Percentiles rank a stretch among this genome's conserved stretches.
phyloP scores from a whole-genome alignment of 2,113 vertebrate species.

The Dipodomys ordii region DNA sequence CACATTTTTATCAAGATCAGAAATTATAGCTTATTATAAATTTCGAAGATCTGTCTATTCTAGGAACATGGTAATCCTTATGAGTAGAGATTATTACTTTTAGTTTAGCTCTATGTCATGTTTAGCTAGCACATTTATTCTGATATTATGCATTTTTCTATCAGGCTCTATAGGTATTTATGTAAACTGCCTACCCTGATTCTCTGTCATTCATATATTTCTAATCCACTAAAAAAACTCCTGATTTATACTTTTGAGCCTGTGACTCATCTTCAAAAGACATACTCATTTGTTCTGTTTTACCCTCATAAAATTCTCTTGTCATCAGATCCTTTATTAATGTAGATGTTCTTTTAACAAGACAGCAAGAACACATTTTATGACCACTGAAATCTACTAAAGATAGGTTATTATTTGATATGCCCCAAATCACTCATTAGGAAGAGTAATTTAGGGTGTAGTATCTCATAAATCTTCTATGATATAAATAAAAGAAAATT shows the following conservation, averaged over 20 bases:
- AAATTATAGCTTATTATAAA: conserved; percentile 10
- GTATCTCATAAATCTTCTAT: conserved; percentile 46
- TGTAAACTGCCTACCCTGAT: accelerated
- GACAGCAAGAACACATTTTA: conserved; percentile 57
- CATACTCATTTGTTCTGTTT: conserved; percentile 25
- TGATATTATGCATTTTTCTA: not conserved
- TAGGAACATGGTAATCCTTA: not conserved
- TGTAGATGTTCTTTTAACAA: conserved; percentile 22
- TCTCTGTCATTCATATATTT: not conserved
- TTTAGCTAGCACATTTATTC: not conserved
- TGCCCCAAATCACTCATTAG: conserved; percentile 40
- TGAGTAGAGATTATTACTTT: not conserved
- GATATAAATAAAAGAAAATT: conserved; percentile 44
- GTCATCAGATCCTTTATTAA: conserved; percentile 44
- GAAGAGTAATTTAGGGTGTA: conserved; percentile 16
- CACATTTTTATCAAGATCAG: not conserved
- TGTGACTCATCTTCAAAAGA: conserved; percentile 29
- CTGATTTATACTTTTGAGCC: conserved; percentile 9
- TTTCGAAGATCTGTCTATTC: not conserved
- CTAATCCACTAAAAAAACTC: not conserved
- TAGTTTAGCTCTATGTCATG: not conserved
- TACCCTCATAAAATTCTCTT: conserved; percentile 58
- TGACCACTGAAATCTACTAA: conserved; percentile 1
- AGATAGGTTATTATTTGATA: conserved; percentile 54
- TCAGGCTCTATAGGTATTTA: not conserved